Percentiles rank a stretch among this genome's conserved stretches.
These are phyloP conservation scores for Beaufortia kweichowensis DNA, from an alignment of 2,113 vertebrate genomes.

Conservation along the genomic window DNA sequence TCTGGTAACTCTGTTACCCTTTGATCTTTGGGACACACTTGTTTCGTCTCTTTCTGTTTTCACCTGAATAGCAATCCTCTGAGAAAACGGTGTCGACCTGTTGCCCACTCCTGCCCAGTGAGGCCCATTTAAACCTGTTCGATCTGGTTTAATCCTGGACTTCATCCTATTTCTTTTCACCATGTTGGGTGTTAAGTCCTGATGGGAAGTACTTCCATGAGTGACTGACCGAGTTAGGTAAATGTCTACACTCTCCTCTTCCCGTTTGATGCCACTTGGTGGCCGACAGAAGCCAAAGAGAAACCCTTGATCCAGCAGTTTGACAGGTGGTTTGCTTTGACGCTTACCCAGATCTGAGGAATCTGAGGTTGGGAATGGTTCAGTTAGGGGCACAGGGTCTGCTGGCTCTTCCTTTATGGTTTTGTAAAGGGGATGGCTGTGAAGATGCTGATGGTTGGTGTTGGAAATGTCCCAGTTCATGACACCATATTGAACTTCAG, in stretches of 20 bases:
- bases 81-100: constrained; percentile 49
- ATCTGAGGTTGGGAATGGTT: constrained; percentile 61
- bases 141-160: constrained; percentile 43
- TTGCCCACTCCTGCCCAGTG: constrained; percentile 55
- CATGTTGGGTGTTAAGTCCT: constrained; percentile 19
- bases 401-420: constrained; percentile 77
- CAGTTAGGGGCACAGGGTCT: constrained; percentile 70
- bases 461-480: constrained; percentile 38
- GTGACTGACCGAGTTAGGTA: constrained; percentile 74
- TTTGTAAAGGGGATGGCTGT: constrained; percentile 70
- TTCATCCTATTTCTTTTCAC: constrained; percentile 40
- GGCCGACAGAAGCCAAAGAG: constrained; percentile 76
- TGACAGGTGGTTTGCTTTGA: constrained; percentile 79
- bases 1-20: neutral
- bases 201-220: constrained; percentile 50
- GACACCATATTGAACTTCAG: constrained; percentile 22
- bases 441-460: constrained; percentile 58
- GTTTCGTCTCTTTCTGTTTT: constrained; percentile 67
- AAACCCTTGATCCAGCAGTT: constrained; percentile 78
- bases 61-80: constrained; percentile 46
- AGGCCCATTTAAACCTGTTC: constrained; percentile 52
- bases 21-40: constrained; percentile 49
- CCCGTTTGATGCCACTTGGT: constrained; percentile 70
- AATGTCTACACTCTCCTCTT: constrained; percentile 78
- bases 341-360: constrained; percentile 75